A percentile compares a stretch with the other conserved stretches of the same genome.
Conservation (phyloP, 1,140 invertebrate species). For the Drosophila arizonae region DNA sequence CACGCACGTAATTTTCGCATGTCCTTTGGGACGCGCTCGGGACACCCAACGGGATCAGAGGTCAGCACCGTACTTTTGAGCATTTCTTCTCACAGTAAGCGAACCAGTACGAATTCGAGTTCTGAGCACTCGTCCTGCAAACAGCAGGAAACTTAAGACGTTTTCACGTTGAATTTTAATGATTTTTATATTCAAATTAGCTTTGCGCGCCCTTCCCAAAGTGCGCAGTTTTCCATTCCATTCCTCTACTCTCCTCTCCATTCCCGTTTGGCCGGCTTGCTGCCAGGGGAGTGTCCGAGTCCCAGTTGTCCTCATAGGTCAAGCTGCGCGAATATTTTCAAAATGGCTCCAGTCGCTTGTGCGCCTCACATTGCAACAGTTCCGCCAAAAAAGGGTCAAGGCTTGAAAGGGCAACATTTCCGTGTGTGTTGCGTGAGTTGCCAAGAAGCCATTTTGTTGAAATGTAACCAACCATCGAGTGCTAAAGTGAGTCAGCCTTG, state of each 20-base stretch:
- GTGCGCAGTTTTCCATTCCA: conserved; percentile 19
- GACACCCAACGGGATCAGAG: conserved; percentile 75
- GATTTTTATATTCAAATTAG: conserved; percentile 81
- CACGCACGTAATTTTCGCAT: conserved; percentile 71
- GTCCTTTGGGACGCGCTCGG: conserved; percentile 48
- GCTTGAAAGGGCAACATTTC: conserved; percentile 56
- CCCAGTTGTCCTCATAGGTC: conserved; percentile 56
- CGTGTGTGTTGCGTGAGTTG: conserved; percentile 41
- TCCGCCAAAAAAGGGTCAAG: conserved; percentile 54
- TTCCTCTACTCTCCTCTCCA: neutral
- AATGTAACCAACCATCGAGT: conserved; percentile 29
- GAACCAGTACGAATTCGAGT: conserved; percentile 18
- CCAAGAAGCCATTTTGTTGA: conserved; percentile 58
- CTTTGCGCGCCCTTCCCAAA: conserved; percentile 37
- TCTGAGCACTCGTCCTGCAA: conserved; percentile 16
- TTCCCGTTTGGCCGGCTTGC: conserved; percentile 53
- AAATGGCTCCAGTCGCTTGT: conserved; percentile 60
- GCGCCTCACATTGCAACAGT: conserved; percentile 28
- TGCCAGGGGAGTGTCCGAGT: conserved; percentile 55
- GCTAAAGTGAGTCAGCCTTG: neutral
- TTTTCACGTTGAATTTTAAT: conserved; percentile 79
- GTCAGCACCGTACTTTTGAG: conserved; percentile 78
- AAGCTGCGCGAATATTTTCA: conserved; percentile 58
- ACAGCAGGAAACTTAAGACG: conserved; percentile 75
- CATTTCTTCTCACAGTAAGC: conserved; percentile 75